These are phyloP conservation scores for Cydia amplana DNA, from an alignment of 1,140 invertebrate genomes.

Conservation along the genomic window DNA sequence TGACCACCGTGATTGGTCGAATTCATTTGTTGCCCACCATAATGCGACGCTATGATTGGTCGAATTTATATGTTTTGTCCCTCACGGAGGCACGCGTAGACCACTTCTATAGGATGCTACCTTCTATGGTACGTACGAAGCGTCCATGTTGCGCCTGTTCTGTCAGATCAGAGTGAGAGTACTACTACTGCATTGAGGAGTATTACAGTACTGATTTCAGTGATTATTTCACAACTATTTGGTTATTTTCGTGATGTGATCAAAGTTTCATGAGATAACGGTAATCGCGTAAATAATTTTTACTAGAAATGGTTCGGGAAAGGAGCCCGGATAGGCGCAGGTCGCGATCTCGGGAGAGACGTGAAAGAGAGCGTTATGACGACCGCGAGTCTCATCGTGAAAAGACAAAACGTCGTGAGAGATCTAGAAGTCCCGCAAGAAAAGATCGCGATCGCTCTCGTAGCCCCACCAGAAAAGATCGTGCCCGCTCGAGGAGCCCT, in stretches of 20 bases:
- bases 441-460: slow-evolving; percentile 60
- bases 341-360: slow-evolving; percentile 66
- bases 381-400: slow-evolving; percentile 68
- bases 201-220: not conserved
- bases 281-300: not conserved
- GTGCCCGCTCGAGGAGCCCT: slow-evolving; percentile 50
- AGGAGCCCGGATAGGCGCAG: slow-evolving; percentile 64
- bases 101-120: too few relatives aligned
- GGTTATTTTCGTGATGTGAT: not conserved
- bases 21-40: too few relatives aligned
- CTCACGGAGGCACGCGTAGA: too few relatives aligned
- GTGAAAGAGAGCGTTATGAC: slow-evolving; percentile 66
- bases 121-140: too few relatives aligned
- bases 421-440: slow-evolving; percentile 51
- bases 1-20: too few relatives aligned
- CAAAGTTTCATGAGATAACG: not conserved
- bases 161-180: too few relatives aligned
- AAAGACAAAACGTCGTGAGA: slow-evolving; percentile 63
- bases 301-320: slow-evolving; percentile 57
- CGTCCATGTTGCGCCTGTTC: too few relatives aligned
- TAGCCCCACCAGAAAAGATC: slow-evolving; percentile 54
- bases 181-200: too few relatives aligned
- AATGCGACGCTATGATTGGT: too few relatives aligned
- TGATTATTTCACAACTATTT: not conserved
- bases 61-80: too few relatives aligned